Evolutionary conservation across 2,888 invertebrate species (phyloP).

Genomic region (Hermodice carunculata): DNA sequence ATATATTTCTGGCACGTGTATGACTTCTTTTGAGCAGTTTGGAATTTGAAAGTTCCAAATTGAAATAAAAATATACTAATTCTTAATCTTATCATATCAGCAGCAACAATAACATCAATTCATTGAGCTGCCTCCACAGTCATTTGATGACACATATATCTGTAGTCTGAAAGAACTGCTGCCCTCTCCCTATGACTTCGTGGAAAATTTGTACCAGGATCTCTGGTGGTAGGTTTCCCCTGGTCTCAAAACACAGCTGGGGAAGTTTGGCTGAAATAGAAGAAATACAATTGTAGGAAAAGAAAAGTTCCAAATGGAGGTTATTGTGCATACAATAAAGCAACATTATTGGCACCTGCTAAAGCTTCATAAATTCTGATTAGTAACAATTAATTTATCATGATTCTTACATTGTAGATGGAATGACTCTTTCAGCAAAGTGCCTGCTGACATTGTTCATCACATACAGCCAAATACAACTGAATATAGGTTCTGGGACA

Average conservation of each 20-base stretch:
- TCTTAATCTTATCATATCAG: no score
- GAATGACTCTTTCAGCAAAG: neutral
- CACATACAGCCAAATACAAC: no score
- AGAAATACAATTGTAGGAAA: neutral
- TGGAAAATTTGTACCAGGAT: conserved; percentile 54
- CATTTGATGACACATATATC: no score
- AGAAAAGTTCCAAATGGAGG: neutral
- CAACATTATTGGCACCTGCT: neutral
- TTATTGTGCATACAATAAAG: neutral
- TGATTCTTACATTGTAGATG: neutral
- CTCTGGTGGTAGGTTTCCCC: conserved; percentile 57
- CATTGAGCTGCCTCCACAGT: no score
- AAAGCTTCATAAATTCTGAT: no score
- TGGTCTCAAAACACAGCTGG: conserved; percentile 52
- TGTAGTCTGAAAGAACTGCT: no score
- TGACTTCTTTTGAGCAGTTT: no score
- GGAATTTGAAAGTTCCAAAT: no score
- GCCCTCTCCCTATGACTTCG: neutral
- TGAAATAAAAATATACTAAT: no score
- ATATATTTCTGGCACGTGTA: no score
- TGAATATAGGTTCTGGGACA: no score
- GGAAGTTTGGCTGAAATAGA: conserved; percentile 57
- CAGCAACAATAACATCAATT: no score
- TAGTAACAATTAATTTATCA: neutral
- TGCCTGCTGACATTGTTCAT: neutral